Percentiles rank a stretch among this genome's conserved stretches.
Evolutionary conservation across 2,888 invertebrate species (phyloP).

Genomic region (Dioctria linearis): DNA sequence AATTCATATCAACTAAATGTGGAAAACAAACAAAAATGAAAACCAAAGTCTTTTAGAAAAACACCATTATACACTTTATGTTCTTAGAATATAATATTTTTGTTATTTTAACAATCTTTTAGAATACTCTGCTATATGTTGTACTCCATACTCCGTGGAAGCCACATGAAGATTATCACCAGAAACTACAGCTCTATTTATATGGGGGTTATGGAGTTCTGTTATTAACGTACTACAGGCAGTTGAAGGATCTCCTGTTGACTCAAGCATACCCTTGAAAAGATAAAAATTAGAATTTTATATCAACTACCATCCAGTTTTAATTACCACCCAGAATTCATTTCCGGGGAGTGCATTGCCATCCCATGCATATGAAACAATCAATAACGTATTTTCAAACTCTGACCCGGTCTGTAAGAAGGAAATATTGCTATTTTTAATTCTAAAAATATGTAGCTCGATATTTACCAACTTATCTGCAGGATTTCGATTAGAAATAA

Average conservation of each 20-base stretch:
- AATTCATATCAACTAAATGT: too few species aligned
- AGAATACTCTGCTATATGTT: conserved; percentile 67
- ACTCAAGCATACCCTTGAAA: conserved; percentile 60
- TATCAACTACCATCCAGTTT: neutral
- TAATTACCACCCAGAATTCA: conserved; percentile 78
- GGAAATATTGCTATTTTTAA: too few species aligned
- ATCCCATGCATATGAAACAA: conserved; percentile 82
- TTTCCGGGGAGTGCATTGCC: conserved; percentile 82
- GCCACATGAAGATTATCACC: conserved; percentile 73
- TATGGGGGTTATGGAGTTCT: conserved; percentile 75
- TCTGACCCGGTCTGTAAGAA: conserved; percentile 63
- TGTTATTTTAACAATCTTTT: conserved; percentile 29
- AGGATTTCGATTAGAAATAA: conserved; percentile 74
- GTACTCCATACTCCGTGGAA: conserved; percentile 65
- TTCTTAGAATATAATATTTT: too few species aligned
- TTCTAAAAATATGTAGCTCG: neutral
- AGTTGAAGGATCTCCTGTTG: conserved; percentile 74
- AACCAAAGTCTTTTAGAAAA: too few species aligned
- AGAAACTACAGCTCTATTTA: conserved; percentile 71
- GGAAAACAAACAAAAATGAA: too few species aligned
- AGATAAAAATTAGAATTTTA: neutral
- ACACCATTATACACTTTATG: too few species aligned
- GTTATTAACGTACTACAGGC: conserved; percentile 75
- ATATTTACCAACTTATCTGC: conserved; percentile 71
- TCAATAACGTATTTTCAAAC: conserved; percentile 72